phyloP scores from a whole-genome alignment of 2,797 vertebrate genomes.

The Crocidura indochinensis region DNA sequence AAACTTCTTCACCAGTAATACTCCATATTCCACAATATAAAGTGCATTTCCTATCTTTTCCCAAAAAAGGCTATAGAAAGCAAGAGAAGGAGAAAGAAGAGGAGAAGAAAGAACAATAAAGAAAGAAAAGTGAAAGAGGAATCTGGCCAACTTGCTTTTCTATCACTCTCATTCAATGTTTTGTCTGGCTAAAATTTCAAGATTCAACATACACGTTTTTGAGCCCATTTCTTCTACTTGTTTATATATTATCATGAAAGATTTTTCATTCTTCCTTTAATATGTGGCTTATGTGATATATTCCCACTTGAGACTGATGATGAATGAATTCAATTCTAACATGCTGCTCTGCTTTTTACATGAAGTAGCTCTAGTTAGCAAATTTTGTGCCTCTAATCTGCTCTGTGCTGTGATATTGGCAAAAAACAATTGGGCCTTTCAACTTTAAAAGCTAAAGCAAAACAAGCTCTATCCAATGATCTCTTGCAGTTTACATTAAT shows the following conservation, averaged over 20 bases:
- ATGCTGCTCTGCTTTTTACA: background rate
- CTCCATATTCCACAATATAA: background rate
- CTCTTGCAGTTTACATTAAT: background rate
- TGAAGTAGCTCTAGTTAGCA: background rate
- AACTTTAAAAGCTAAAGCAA: background rate
- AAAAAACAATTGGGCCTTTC: background rate
- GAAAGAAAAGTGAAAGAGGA: background rate
- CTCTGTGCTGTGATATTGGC: background rate
- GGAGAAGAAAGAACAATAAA: too few relatives aligned
- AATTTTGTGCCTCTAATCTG: background rate
- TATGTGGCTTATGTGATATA: background rate
- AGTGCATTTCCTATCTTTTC: background rate
- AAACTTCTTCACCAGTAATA: background rate
- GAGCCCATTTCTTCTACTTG: background rate
- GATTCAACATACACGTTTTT: background rate
- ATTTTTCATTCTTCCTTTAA: background rate
- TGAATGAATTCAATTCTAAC: background rate
- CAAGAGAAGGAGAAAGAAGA: background rate
- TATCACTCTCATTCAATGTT: background rate
- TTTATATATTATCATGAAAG: background rate
- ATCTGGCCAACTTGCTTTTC: background rate
- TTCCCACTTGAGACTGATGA: background rate
- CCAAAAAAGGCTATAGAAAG: too few relatives aligned
- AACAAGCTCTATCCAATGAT: background rate
- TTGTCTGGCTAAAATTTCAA: slow-evolving; percentile 18